A percentile compares a stretch with the other conserved stretches of the same genome.
These are phyloP conservation scores for Hiodon alosoides DNA, from an alignment of 2,113 vertebrate genomes.

Conservation along the genomic window DNA sequence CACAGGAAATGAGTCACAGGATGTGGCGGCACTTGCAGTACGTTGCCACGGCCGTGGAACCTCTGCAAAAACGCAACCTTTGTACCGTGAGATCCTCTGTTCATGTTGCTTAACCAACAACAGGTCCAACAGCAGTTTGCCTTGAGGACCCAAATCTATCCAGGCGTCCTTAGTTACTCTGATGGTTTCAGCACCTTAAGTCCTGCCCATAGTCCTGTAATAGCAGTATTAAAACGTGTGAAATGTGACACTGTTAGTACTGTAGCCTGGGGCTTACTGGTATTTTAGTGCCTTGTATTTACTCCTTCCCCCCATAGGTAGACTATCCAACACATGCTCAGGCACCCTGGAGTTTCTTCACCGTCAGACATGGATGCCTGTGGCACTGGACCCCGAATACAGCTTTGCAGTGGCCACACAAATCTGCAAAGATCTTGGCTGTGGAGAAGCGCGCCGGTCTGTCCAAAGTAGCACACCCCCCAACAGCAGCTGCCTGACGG, in stretches of 20 bases:
- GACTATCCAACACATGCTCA: slow-evolving; percentile 25
- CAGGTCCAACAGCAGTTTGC: neutral
- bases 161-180: neutral
- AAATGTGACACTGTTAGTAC: neutral
- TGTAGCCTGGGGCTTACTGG: neutral
- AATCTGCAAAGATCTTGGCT: slow-evolving; percentile 43
- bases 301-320: slow-evolving; percentile 8
- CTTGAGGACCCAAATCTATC: neutral
- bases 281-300: neutral
- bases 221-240: too few relatives aligned
- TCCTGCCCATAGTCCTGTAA: too few relatives aligned
- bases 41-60: slow-evolving; percentile 25
- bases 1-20: slow-evolving; percentile 52
- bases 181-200: too few relatives aligned
- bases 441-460: slow-evolving; percentile 27
- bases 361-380: neutral
- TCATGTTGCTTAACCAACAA: slow-evolving; percentile 14
- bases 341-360: slow-evolving; percentile 39
- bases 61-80: slow-evolving; percentile 45
- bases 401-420: neutral
- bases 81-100: slow-evolving; percentile 22
- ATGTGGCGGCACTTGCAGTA: slow-evolving; percentile 46
- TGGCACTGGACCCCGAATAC: slow-evolving; percentile 21
- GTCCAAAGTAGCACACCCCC: rapidly evolving
- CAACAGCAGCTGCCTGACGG: slow-evolving; percentile 37